phyloP scores from a whole-genome alignment of 2,113 vertebrate species.

The Corydoras maculifer region DNA sequence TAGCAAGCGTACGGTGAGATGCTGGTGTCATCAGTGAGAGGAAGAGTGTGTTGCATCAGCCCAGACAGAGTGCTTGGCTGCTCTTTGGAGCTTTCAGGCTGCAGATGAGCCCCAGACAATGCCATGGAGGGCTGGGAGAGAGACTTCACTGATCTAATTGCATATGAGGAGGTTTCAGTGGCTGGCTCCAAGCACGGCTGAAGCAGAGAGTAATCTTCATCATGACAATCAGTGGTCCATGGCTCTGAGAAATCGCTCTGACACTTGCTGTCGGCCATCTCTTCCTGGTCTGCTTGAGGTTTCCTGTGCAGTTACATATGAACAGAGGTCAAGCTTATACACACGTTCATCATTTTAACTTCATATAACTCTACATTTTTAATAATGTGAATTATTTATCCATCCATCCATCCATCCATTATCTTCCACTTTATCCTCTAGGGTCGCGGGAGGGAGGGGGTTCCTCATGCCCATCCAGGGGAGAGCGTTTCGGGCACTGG shows the following conservation, averaged over 20 bases:
- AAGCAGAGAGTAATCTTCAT: slow-evolving; percentile 74
- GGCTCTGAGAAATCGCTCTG: background rate
- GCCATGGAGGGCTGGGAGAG: slow-evolving; percentile 15
- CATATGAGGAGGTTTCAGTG: slow-evolving; percentile 44
- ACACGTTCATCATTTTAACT: too few species aligned
- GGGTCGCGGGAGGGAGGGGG: too few species aligned
- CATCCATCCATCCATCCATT: too few species aligned
- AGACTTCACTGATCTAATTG: slow-evolving; percentile 6
- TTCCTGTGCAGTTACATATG: slow-evolving; percentile 41
- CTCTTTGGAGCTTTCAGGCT: slow-evolving; percentile 47
- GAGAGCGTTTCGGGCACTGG: too few species aligned
- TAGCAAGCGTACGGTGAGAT: slow-evolving; percentile 94
- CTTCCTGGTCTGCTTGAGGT: slow-evolving; percentile 29
- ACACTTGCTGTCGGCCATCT: background rate
- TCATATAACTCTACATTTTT: too few species aligned
- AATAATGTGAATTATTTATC: too few species aligned
- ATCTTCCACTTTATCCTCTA: too few species aligned
- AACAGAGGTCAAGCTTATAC: background rate
- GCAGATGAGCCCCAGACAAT: background rate
- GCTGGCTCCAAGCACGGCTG: slow-evolving; percentile 59
- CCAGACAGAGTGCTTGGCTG: slow-evolving; percentile 37
- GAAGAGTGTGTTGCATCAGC: slow-evolving; percentile 2
- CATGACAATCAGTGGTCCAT: slow-evolving; percentile 25
- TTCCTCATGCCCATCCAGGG: too few species aligned
- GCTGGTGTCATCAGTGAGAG: slow-evolving; percentile 43